These are phyloP conservation scores for Pissodes strobi DNA, from an alignment of 1,140 invertebrate species.

Conservation along the genomic window DNA sequence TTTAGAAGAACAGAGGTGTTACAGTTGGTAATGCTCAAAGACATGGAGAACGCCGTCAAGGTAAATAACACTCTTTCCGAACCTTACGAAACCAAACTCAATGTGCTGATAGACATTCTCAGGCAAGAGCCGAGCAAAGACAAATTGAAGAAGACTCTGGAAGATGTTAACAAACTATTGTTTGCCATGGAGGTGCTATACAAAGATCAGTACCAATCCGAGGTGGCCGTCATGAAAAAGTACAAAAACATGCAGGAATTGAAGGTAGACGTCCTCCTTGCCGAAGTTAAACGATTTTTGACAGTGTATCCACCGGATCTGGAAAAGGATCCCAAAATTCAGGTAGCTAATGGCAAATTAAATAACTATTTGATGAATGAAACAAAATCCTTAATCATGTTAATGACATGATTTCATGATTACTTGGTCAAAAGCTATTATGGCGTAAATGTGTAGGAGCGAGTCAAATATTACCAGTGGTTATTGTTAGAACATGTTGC, in stretches of 20 bases:
- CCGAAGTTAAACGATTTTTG: conserved; percentile 38
- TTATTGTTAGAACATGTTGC: too few species aligned
- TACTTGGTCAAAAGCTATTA: too few species aligned
- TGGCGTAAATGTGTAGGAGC: too few species aligned
- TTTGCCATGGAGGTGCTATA: conserved; percentile 28
- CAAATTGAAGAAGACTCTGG: conserved; percentile 25
- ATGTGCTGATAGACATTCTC: conserved; percentile 35
- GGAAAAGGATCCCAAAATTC: conserved; percentile 36
- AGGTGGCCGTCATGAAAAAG: conserved; percentile 30
- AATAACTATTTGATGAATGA: too few species aligned
- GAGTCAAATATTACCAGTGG: too few species aligned
- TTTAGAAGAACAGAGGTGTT: conserved; percentile 32
- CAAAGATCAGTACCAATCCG: conserved; percentile 20
- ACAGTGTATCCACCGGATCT: conserved; percentile 29
- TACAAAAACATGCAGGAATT: conserved; percentile 28
- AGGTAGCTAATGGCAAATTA: too few species aligned
- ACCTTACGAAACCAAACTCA: conserved; percentile 28
- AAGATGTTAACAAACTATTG: conserved; percentile 20
- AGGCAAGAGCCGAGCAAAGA: conserved; percentile 28
- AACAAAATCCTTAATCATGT: too few species aligned
- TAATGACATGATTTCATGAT: too few species aligned
- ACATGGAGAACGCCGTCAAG: conserved; percentile 27
- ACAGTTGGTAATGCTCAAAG: conserved; percentile 26
- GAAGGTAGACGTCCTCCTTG: conserved; percentile 30
- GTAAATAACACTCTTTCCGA: conserved; percentile 17